Base-by-base conservation (phyloP, 2,797 vertebrate species). In the Hirundo rustica region DNA sequence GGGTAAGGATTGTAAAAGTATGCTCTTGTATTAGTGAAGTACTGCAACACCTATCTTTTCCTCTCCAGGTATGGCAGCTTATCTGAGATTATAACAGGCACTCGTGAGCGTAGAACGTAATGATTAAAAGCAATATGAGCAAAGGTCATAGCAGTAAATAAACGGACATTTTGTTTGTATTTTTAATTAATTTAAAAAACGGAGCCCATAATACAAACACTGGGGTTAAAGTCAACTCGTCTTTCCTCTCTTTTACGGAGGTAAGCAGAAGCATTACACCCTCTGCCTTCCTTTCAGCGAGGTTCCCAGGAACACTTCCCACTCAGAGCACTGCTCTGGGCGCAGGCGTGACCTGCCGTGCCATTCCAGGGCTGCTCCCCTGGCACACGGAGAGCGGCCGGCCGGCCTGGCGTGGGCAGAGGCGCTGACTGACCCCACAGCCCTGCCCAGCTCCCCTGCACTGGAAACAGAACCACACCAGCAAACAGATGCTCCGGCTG, bases 391-490 rank as follows among this genome's bases (percentile, higher is more conserved):
- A 29, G 42, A 71, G 65, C 0, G 0, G 53, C 32, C 32, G 34
- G n/a, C 19, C 6, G 47, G 72, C n/a, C 58, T 48, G 47, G 64
- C 27, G 9, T 23, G 13, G 1, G 38, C 73, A 93, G 68, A 58
- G 85, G n/a, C 36, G 75, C 87, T 93, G 95, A 96, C 85, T 96
- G 93, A 92, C 89, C 76, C 47, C 11, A 2, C 72, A 88, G 48
- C 54, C 74, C 36, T 15, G 45, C 58, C 79, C 92, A 82, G 9
- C 84, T 87, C 71, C 76, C 68, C 50, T 58, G 65, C 88, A 30
- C 67, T 42, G 76, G 81, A 81, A 93, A 73, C 83, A 92, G 53
- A 95, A 85, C 44, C 27, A 72, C 71, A 92, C 72, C 72, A 84
- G 26, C 74, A 89, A 92, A 84, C 54, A 75, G 74, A 92, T 61